Conservation (phyloP, 2,113 vertebrate species). For the Baryphthengus martii region DNA sequence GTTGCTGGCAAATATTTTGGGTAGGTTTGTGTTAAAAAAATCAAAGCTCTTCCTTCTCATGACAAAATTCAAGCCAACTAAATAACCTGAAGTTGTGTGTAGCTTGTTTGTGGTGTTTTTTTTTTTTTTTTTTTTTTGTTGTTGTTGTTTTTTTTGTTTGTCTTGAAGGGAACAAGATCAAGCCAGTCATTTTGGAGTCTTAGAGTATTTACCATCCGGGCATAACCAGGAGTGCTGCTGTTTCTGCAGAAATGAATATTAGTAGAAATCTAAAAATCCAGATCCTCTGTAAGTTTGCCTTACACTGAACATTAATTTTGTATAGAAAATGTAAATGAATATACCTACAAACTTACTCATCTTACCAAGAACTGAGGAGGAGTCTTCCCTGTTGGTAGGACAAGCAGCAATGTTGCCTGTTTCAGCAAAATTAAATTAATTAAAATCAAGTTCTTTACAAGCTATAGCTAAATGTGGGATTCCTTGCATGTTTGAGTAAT, state of each 20-base stretch:
- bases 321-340: not conserved
- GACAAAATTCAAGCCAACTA: not conserved
- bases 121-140: not conserved
- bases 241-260: not conserved
- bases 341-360: not conserved
- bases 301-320: not conserved
- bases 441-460: not conserved
- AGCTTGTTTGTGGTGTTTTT: not conserved
- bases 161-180: rapidly evolving
- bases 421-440: not conserved
- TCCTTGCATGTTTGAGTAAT: not conserved
- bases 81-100: not conserved
- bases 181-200: not conserved
- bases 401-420: not conserved
- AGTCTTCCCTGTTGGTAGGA: not conserved
- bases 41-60: not conserved
- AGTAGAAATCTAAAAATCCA: not conserved
- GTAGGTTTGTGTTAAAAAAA: not conserved
- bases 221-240: not conserved
- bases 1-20: not conserved
- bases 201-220: not conserved
- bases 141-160: no score
- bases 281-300: not conserved
- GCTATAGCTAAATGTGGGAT: rapidly evolving
- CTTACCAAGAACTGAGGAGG: not conserved